Evolutionary conservation across 2,113 vertebrate genomes (phyloP), one percentile per base, ranked within the genome.

Genomic region (Melierax canorus): DNA sequence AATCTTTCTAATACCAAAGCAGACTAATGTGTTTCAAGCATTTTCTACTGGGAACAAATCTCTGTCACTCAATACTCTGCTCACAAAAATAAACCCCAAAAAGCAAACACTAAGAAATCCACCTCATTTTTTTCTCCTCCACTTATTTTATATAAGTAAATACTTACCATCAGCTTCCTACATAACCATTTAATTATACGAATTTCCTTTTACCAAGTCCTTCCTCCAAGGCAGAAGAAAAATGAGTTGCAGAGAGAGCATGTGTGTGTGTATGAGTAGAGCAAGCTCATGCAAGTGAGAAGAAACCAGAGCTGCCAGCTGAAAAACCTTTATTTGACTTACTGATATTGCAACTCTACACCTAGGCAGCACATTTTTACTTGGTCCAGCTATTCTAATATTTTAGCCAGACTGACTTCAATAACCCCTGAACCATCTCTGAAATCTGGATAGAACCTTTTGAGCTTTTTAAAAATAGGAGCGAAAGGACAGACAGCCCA

Each of bases 1-100:
- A 96, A 98, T 94, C 96, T 43, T 92, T 93, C 91, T 97, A 97
- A 98, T 94, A 89, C 96, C 27, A 15, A 74, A 62, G 66, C n/a
- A 78, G 92, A 93, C 58, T 80, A 89, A 94, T 38, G 55, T 64
- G 60, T 94, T 95, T 93, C 94, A 94, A 95, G 58, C 32, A 74
- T 95, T 96, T 97, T 94, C 66, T 96, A 45, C 48, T n/a, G 36
- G 51, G 39, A 96, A 82, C 32, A 94, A 92, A 90, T 60, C 62
- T 85, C 72, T 80, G 73, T 77, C 94, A 94, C 87, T 95, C 83
- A 89, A 92, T 95, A 77, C 39, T 75, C 56, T 48, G 39, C n/a
- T 86, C 60, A 82, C 30, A 67, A 69, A 88, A 82, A 86, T 68
- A 94, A 87, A 77, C 41, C 18, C 1, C 2, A 2, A 71, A 88